phyloP scores from a whole-genome alignment of 53 echinoderm and acorn worm species.

The Glandiceps talaboti region DNA sequence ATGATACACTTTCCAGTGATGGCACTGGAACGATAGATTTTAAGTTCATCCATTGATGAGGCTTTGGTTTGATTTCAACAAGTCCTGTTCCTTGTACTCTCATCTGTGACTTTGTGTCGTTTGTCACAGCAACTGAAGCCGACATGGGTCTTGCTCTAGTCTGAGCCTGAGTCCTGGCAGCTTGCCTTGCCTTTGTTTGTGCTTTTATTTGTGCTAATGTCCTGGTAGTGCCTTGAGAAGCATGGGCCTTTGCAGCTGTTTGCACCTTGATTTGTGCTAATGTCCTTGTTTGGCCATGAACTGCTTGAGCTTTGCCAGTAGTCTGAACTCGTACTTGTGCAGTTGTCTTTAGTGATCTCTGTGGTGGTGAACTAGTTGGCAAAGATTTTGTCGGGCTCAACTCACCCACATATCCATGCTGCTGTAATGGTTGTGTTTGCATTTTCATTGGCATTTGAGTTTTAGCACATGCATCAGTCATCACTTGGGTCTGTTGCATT shows the following conservation, averaged over 20 bases:
- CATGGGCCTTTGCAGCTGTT: conserved; percentile 51
- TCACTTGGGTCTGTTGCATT: conserved; percentile 1
- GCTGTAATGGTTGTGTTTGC: background rate
- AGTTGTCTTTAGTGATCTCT: conserved; percentile 31
- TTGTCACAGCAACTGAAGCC: background rate
- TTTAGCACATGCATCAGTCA: conserved; percentile 6
- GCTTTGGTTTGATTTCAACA: background rate
- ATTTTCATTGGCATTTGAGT: background rate
- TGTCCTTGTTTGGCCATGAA: conserved; percentile 72
- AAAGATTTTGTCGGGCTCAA: background rate
- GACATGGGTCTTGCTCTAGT: background rate
- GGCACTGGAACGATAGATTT: conserved; percentile 63
- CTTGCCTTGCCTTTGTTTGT: background rate
- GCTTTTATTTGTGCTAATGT: background rate
- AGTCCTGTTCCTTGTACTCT: background rate
- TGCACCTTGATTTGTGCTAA: conserved; percentile 95
- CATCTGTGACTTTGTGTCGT: background rate
- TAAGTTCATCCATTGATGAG: conserved; percentile 59
- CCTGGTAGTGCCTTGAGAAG: conserved; percentile 27
- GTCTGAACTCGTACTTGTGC: conserved; percentile 33
- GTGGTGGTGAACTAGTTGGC: background rate
- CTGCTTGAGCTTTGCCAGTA: conserved; percentile 6
- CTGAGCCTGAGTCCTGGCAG: background rate
- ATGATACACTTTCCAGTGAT: background rate
- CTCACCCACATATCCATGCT: background rate